These are phyloP conservation scores for Acanthurus leucopareius DNA, from an alignment of 2,797 vertebrate genomes.

Conservation along the genomic window DNA sequence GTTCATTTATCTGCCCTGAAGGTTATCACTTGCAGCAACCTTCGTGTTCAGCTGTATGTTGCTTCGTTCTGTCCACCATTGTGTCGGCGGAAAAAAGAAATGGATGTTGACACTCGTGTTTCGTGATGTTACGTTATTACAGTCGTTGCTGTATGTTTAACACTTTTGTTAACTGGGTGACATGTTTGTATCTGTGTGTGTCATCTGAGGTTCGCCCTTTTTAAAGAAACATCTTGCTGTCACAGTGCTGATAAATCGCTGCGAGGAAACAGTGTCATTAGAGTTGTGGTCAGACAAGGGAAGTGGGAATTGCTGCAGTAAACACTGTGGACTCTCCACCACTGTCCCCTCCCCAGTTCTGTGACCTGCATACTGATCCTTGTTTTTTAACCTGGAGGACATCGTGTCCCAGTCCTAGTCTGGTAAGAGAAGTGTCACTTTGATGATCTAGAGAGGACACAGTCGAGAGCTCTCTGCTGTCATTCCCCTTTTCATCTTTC, in stretches of 20 bases:
- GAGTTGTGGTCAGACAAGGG: slow-evolving; percentile 65
- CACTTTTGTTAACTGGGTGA: slow-evolving; percentile 12
- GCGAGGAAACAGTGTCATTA: slow-evolving; percentile 64
- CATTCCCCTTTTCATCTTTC: slow-evolving; percentile 55
- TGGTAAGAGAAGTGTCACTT: slow-evolving; percentile 69
- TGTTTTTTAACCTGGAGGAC: slow-evolving; percentile 76
- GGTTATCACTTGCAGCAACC: slow-evolving; percentile 2
- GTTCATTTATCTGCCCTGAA: no score
- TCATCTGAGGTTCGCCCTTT: slow-evolving; percentile 30
- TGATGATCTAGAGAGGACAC: slow-evolving; percentile 70
- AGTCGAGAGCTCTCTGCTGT: slow-evolving; percentile 66
- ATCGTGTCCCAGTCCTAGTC: slow-evolving; percentile 66
- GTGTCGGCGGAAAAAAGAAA: background rate
- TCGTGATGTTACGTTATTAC: background rate
- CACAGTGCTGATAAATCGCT: slow-evolving; percentile 56
- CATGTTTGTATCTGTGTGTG: background rate
- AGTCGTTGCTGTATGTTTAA: background rate
- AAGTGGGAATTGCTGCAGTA: slow-evolving; percentile 70
- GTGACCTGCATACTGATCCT: slow-evolving; percentile 84
- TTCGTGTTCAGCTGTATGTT: background rate
- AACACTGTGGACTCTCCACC: slow-evolving; percentile 67
- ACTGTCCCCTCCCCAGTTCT: slow-evolving; percentile 53
- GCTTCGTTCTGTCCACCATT: background rate
- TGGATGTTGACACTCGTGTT: background rate
- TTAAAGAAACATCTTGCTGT: slow-evolving; percentile 48